These are phyloP conservation scores for Cygnus olor DNA, from an alignment of 2,797 vertebrate genomes.

Conservation along the genomic window DNA sequence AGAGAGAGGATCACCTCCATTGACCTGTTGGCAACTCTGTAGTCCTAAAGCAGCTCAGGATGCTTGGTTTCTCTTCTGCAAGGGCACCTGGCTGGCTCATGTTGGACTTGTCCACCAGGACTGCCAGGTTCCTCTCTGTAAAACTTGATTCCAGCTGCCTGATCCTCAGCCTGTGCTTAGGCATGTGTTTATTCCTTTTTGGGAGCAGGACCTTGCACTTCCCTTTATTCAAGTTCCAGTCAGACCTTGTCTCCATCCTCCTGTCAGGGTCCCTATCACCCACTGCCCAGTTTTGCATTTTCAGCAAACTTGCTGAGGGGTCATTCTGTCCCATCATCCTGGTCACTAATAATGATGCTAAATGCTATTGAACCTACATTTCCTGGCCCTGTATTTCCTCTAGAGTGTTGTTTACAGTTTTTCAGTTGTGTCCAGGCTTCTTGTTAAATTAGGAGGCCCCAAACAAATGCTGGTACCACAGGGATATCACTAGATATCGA, in stretches of 20 bases:
- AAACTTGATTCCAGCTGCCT: not conserved
- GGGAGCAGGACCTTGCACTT: not conserved
- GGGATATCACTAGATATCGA: not conserved
- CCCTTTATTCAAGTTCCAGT: not conserved
- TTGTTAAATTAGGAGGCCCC: not conserved
- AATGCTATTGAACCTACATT: not conserved
- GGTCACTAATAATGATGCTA: not conserved
- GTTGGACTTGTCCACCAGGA: not conserved
- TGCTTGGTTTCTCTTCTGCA: not conserved
- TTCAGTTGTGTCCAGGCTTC: not conserved
- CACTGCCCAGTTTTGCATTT: not conserved
- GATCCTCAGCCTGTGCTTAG: not conserved
- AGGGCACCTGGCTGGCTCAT: not conserved
- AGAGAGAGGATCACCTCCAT: not conserved
- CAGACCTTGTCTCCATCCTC: not conserved
- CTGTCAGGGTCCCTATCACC: not conserved
- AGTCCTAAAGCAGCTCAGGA: not conserved
- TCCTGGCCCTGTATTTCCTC: not conserved
- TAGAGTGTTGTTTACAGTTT: not conserved
- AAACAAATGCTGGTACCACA: not conserved
- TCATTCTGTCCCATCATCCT: not conserved
- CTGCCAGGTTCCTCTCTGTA: not conserved
- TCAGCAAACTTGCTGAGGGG: not conserved
- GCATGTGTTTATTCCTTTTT: not conserved
- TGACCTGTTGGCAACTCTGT: not conserved